Percentiles rank a stretch among this genome's conserved stretches.
phyloP scores from a whole-genome alignment of 2,797 vertebrate species.

The Syndactyla subalaris region DNA sequence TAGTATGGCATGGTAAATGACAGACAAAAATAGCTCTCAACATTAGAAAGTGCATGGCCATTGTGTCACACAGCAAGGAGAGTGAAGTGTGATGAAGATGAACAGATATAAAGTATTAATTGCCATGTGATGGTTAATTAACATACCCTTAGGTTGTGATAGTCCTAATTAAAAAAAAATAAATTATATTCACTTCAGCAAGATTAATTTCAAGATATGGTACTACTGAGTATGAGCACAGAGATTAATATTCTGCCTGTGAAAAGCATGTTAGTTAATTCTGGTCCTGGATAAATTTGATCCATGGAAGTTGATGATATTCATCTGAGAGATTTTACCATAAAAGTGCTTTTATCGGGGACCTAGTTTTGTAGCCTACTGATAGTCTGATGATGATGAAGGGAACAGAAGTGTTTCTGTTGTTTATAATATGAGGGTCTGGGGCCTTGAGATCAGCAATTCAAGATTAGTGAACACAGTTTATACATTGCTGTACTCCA shows the following conservation, averaged over 20 bases:
- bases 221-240: neutral
- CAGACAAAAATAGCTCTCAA: neutral
- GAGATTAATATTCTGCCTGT: neutral
- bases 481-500: neutral
- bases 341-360: neutral
- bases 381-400: neutral
- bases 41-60: neutral
- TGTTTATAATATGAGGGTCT: neutral
- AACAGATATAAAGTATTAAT: constrained; percentile 5
- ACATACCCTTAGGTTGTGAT: neutral
- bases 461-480: neutral
- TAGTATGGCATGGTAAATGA: neutral
- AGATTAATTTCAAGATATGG: neutral
- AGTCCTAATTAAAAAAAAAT: constrained; percentile 1
- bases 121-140: neutral
- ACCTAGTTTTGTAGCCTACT: neutral
- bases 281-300: neutral
- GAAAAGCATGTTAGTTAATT: neutral
- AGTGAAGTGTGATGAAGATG: neutral
- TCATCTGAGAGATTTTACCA: neutral
- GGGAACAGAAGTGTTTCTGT: neutral
- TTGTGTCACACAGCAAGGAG: accelerated
- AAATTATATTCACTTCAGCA: neutral
- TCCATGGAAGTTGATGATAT: neutral
- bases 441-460: neutral